Conservation (phyloP, 2,888 invertebrate genomes). For the Ochropleura leucogaster region DNA sequence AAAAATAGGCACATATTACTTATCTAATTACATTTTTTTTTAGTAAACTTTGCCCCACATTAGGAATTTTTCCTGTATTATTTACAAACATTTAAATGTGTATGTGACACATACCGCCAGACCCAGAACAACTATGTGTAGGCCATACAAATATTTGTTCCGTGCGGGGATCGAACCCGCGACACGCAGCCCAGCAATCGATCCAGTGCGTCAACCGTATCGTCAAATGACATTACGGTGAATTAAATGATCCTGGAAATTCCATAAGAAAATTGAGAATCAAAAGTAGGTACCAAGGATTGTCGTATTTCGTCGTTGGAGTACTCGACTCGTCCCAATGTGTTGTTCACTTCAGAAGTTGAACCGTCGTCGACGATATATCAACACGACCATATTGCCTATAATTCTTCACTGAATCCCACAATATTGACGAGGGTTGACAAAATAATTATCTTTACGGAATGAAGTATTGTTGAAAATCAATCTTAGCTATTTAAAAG, state of each 20-base stretch:
- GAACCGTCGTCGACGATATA: conserved; percentile 15
- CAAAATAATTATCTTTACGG: conserved; percentile 21
- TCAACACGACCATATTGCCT: conserved; percentile 19
- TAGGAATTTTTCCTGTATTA: neutral
- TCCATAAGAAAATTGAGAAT: neutral
- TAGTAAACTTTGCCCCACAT: no score
- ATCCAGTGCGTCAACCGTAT: no score
- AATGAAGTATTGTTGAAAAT: conserved; percentile 12
- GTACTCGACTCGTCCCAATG: conserved; percentile 3
- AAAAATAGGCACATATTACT: neutral
- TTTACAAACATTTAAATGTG: neutral
- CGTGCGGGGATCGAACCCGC: no score
- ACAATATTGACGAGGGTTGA: conserved; percentile 32
- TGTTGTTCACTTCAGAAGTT: conserved; percentile 20
- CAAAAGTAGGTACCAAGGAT: conserved; percentile 4
- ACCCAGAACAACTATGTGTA: no score
- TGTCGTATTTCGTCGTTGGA: neutral
- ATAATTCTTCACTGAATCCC: conserved; percentile 15
- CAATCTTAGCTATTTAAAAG: no score
- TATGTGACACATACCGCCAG: no score
- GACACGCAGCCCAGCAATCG: no score
- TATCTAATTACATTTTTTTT: no score
- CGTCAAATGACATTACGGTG: no score
- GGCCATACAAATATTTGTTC: no score
- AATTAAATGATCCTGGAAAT: neutral